These are phyloP conservation scores for Ophioninae sp. DNA, from an alignment of 2,888 invertebrate genomes.

Conservation along the genomic window DNA sequence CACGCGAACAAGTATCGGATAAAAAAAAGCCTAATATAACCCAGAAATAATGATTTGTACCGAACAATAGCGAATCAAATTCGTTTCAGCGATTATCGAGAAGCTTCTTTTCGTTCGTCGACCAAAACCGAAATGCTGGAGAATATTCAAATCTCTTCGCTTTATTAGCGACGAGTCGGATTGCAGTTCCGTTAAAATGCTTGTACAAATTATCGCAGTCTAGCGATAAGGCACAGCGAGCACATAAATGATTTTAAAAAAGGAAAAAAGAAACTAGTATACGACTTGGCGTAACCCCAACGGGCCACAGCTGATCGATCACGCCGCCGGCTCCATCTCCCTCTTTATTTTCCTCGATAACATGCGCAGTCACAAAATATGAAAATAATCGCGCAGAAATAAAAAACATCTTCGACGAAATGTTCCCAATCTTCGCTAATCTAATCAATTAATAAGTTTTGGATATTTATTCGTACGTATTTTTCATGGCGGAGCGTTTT, in stretches of 20 bases:
- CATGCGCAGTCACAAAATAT: not conserved
- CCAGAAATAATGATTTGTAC: not conserved
- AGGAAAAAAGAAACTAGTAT: not conserved
- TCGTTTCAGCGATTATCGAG: not conserved
- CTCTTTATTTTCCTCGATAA: not conserved
- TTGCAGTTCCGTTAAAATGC: not conserved
- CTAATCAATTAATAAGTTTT: not conserved
- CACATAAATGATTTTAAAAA: not conserved
- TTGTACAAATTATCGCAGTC: not conserved
- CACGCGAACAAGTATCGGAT: no score
- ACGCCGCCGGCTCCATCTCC: not conserved
- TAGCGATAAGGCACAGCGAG: not conserved
- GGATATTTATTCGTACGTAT: not conserved
- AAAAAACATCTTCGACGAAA: not conserved
- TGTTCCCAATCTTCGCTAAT: not conserved
- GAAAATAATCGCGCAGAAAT: not conserved
- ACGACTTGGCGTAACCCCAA: conserved; percentile 11
- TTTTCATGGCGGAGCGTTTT: not conserved
- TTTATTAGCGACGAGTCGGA: not conserved
- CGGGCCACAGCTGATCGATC: conserved; percentile 14
- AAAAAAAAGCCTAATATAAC: no score
- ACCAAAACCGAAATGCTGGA: not conserved
- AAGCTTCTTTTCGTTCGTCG: not conserved
- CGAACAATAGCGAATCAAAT: not conserved
- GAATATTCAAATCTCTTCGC: not conserved